Conservation (phyloP, 2,113 vertebrate genomes). For the Pheucticus melanocephalus region DNA sequence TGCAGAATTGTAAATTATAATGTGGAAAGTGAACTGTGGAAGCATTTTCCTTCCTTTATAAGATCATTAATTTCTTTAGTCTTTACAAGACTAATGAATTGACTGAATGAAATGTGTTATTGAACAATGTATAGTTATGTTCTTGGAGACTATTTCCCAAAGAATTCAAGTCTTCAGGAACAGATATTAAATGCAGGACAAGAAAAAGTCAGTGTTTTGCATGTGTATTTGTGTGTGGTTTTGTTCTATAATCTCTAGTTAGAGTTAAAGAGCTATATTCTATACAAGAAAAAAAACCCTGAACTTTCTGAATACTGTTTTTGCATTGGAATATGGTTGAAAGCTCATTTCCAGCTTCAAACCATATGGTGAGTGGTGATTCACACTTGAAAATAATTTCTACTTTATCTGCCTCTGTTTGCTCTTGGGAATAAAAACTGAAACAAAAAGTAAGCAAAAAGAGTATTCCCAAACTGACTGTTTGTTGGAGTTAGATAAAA, state of each 20-base stretch:
- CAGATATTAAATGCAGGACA: background rate
- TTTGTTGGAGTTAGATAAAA: background rate
- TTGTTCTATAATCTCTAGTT: background rate
- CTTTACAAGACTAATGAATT: background rate
- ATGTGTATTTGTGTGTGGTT: fast-evolving
- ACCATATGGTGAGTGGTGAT: background rate
- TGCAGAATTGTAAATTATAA: background rate
- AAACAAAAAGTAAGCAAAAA: background rate
- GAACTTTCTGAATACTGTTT: background rate
- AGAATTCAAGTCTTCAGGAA: background rate
- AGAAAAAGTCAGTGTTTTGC: background rate
- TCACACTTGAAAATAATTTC: background rate
- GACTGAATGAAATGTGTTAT: background rate
- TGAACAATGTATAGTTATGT: fast-evolving
- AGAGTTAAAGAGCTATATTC: background rate
- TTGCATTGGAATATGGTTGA: background rate
- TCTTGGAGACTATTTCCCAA: background rate
- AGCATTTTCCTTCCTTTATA: background rate
- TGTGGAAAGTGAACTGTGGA: background rate
- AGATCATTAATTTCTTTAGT: background rate
- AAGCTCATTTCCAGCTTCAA: background rate
- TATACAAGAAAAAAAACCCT: background rate
- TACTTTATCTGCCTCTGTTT: background rate
- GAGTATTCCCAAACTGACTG: background rate
- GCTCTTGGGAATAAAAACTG: background rate